These are phyloP conservation scores for Gymnoscopelus braueri DNA, from an alignment of 2,797 vertebrate species.

Conservation along the genomic window DNA sequence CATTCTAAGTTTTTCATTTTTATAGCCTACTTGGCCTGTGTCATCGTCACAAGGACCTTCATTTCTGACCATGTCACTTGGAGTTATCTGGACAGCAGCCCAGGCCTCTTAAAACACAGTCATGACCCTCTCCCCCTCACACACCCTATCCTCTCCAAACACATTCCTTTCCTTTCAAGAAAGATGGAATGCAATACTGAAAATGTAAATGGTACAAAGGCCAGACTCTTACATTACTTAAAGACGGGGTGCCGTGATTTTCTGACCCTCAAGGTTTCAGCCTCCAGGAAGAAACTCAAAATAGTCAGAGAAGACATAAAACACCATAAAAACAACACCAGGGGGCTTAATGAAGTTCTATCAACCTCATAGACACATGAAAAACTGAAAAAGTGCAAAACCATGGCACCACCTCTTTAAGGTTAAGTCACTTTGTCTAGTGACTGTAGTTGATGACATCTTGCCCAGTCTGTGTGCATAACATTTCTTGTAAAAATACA, in stretches of 20 bases:
- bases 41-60: slow-evolving; percentile 24
- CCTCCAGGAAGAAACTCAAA: no score
- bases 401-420: no score
- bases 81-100: slow-evolving; percentile 50
- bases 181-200: slow-evolving; percentile 17
- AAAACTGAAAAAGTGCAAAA: no score
- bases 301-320: no score
- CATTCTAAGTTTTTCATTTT: no score
- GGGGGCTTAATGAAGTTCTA: no score
- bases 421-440: no score
- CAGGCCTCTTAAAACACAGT: slow-evolving; percentile 46
- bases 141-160: slow-evolving; percentile 40
- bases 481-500: slow-evolving; percentile 7
- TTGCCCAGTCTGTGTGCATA: neutral
- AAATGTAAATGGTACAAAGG: slow-evolving; percentile 3
- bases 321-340: no score
- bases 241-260: no score
- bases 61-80: slow-evolving; percentile 46
- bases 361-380: no score
- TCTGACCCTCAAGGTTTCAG: no score
- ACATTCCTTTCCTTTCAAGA: slow-evolving; percentile 25
- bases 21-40: no score
- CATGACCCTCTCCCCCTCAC: slow-evolving; percentile 29
- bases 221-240: neutral
- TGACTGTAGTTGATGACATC: neutral